These are phyloP conservation scores for Scomberomorus guttatus DNA, from an alignment of 2,797 vertebrate genomes.

Conservation along the genomic window DNA sequence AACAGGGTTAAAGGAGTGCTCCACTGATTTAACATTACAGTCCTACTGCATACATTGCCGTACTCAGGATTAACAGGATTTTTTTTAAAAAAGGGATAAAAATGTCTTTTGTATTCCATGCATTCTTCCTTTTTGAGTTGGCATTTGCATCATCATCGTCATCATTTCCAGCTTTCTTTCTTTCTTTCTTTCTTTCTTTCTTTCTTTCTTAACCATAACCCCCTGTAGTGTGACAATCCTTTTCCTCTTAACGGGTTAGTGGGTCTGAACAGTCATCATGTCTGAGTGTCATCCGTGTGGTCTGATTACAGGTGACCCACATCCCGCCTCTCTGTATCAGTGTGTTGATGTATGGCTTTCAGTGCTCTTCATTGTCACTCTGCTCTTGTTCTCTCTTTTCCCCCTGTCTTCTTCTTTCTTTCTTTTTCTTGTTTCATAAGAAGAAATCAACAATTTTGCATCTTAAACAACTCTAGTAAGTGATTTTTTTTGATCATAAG, in stretches of 20 bases:
- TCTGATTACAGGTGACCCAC: constrained; percentile 65
- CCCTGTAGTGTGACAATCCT: constrained; percentile 3
- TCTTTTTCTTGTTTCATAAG: neutral
- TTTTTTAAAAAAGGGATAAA: no score
- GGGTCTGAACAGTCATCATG: constrained; percentile 42
- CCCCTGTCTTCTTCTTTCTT: neutral
- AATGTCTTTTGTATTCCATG: no score
- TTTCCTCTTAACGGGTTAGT: constrained; percentile 28
- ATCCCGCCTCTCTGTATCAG: constrained; percentile 35
- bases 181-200: no score
- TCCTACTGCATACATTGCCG: no score
- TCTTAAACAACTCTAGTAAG: neutral
- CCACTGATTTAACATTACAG: no score
- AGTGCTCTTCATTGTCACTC: neutral
- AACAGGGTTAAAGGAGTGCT: no score
- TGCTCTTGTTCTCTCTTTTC: neutral
- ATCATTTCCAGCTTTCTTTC: no score
- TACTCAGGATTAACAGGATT: no score
- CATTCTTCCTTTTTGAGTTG: no score
- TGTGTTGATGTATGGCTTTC: constrained; percentile 1
- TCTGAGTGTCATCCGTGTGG: constrained; percentile 10
- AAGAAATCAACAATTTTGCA: neutral
- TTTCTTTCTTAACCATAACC: constrained; percentile 11
- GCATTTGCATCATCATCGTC: no score
- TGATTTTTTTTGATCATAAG: no score